Evolutionary conservation across 2,113 vertebrate genomes (phyloP).

Genomic region (Hylia prasina): DNA sequence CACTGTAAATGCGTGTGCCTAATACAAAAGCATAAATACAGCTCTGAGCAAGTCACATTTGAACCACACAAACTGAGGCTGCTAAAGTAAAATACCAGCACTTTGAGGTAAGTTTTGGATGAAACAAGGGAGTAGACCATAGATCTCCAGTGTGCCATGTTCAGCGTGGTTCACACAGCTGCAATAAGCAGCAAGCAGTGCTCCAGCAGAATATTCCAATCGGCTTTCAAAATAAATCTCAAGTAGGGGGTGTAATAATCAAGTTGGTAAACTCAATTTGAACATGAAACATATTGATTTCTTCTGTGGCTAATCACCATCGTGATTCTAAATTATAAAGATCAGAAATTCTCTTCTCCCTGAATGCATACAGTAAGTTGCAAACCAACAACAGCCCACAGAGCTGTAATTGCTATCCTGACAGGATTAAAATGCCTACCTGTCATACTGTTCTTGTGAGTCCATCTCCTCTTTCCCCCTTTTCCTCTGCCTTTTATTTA

Average conservation of each 20-base stretch:
- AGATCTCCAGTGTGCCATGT: conserved; percentile 15
- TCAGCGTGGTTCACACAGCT: not conserved
- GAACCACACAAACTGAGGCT: not conserved
- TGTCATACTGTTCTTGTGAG: not conserved
- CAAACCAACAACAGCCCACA: conserved; percentile 23
- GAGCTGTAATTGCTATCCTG: conserved; percentile 31
- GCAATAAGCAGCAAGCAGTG: conserved; percentile 15
- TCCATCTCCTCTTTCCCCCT: not conserved
- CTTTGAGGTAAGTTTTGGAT: not conserved
- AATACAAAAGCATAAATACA: not conserved
- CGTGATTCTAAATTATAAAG: conserved; percentile 59
- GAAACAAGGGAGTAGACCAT: not conserved
- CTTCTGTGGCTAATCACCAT: conserved; percentile 57
- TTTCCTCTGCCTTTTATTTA: not conserved
- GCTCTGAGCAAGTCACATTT: not conserved
- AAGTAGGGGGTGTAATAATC: conserved; percentile 58
- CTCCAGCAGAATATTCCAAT: conserved; percentile 41
- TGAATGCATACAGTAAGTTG: conserved; percentile 52
- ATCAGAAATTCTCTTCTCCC: conserved; percentile 52
- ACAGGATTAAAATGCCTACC: conserved; percentile 23
- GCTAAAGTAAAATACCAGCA: not conserved
- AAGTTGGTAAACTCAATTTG: conserved; percentile 63
- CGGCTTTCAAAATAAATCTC: conserved; percentile 50
- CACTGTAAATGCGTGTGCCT: not conserved
- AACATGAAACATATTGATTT: conserved; percentile 57